These are phyloP conservation scores for Caenorhabditis elegans DNA, from an alignment of 1,140 invertebrate genomes.

Conservation along the genomic window DNA sequence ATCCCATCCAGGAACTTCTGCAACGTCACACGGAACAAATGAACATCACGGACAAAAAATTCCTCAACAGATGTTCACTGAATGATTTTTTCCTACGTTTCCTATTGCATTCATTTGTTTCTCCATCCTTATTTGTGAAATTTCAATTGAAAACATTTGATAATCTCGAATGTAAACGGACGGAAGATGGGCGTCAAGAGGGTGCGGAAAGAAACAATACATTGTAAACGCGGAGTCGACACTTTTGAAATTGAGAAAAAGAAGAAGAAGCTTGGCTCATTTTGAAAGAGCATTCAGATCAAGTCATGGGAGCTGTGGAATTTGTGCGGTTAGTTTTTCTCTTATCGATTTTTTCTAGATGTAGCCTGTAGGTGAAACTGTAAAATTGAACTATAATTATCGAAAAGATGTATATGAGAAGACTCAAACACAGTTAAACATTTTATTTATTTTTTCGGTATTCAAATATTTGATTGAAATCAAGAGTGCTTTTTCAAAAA, in stretches of 20 bases:
- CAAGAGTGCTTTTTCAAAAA: no score
- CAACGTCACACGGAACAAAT: background rate
- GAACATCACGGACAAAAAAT: background rate
- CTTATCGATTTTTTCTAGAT: no score
- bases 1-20: no score
- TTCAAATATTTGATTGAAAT: no score
- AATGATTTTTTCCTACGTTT: background rate
- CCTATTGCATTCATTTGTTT: constrained; percentile 1
- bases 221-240: background rate
- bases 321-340: background rate
- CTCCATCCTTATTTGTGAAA: background rate
- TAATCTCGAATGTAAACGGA: constrained; percentile 29
- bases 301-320: background rate
- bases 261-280: background rate
- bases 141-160: background rate
- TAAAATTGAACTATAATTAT: no score
- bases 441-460: no score
- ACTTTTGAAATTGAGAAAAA: background rate
- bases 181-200: background rate
- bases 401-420: no score
- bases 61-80: background rate
- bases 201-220: background rate
- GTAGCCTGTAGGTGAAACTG: no score
- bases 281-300: background rate
- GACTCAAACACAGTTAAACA: no score